Evolutionary conservation across 2,113 vertebrate genomes (phyloP).

Genomic region (Brachypteracias leptosomus): DNA sequence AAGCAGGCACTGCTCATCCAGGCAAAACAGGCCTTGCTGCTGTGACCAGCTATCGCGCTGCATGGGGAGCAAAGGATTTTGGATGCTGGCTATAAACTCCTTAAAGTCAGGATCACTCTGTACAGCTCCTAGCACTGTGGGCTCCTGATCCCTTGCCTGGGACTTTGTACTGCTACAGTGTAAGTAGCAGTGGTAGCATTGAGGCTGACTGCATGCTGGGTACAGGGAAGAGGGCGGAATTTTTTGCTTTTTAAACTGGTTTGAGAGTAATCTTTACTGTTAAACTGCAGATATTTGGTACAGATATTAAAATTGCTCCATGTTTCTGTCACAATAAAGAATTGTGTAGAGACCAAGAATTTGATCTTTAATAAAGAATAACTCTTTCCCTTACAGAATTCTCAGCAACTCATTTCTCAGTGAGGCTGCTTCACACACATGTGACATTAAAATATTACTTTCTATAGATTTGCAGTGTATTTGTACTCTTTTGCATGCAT

Average conservation of each 20-base stretch:
- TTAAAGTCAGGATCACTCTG: neutral
- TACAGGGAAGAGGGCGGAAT: neutral
- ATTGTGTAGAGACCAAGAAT: neutral
- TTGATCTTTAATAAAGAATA: neutral
- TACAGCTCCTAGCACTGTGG: neutral
- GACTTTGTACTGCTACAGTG: neutral
- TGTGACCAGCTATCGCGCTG: fast-evolving
- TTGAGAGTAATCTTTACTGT: neutral
- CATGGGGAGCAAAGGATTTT: fast-evolving
- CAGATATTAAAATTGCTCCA: neutral
- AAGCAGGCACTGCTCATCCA: neutral
- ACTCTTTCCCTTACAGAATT: neutral
- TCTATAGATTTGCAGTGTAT: neutral
- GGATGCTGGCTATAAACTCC: neutral
- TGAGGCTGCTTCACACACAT: neutral
- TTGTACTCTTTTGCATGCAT: neutral
- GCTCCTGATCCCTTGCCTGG: neutral
- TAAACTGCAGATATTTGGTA: too few species aligned
- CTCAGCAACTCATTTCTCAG: neutral
- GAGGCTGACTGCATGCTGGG: neutral
- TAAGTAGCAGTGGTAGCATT: neutral
- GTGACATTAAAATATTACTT: neutral
- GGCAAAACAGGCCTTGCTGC: neutral
- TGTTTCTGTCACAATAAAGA: neutral
- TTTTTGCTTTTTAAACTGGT: neutral